Evolutionary conservation across 1,140 invertebrate genomes (phyloP).

Genomic region (Teleogryllus occipitalis): DNA sequence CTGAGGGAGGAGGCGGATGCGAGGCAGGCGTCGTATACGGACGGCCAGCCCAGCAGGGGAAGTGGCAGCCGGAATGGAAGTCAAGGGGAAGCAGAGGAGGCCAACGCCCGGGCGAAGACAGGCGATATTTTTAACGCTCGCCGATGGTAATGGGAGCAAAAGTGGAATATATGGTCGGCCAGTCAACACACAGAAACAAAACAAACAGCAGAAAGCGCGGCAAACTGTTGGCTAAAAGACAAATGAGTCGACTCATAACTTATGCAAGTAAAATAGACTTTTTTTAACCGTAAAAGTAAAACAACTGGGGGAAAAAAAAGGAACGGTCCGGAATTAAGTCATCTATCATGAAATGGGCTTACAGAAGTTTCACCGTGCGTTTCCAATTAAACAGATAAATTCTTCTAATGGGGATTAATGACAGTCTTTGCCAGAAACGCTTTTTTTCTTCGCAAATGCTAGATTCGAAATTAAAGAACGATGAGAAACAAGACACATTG

Average conservation of each 20-base stretch:
- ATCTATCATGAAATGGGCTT: background rate
- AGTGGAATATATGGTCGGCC: background rate
- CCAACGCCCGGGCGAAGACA: background rate
- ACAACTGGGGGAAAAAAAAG: background rate
- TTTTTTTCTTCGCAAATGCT: background rate
- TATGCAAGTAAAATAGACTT: constrained; percentile 5
- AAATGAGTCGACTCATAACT: constrained; percentile 4
- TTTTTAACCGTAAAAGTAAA: constrained; percentile 1
- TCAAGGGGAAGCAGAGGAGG: too few relatives aligned
- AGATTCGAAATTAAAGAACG: too few relatives aligned
- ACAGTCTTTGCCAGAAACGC: background rate
- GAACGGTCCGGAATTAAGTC: background rate
- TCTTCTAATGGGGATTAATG: constrained; percentile 1
- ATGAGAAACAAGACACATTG: too few relatives aligned
- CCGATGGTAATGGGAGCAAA: background rate
- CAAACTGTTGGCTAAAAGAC: constrained; percentile 4
- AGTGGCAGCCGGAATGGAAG: background rate
- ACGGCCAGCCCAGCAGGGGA: background rate
- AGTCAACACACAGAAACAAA: background rate
- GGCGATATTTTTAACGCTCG: constrained; percentile 3
- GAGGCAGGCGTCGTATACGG: too few relatives aligned
- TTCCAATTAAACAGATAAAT: constrained; percentile 6
- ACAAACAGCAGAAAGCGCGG: background rate
- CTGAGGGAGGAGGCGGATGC: too few relatives aligned
- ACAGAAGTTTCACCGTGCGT: background rate